Evolutionary conservation across 2,113 vertebrate species (phyloP).

Genomic region (Puffinus mauretanicus): DNA sequence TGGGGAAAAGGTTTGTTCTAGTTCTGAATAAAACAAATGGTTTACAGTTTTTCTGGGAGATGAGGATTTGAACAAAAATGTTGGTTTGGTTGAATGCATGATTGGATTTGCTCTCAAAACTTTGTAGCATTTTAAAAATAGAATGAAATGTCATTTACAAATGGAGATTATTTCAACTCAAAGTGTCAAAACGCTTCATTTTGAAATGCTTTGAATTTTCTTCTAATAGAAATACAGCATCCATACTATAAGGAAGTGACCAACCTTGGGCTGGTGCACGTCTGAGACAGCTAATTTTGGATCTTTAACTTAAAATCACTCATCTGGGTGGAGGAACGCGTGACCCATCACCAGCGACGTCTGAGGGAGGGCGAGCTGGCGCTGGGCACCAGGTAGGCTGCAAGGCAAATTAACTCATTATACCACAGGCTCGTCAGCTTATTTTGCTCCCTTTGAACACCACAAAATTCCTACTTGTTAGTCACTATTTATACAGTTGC

Average conservation of each 20-base stretch:
- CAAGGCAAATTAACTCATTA: conserved; percentile 2
- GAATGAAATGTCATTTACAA: not conserved
- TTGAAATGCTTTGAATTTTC: not conserved
- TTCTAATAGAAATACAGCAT: not conserved
- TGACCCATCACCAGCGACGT: not conserved
- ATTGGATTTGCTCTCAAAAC: not conserved
- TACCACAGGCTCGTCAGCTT: not conserved
- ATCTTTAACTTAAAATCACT: not conserved
- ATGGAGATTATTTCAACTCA: not conserved
- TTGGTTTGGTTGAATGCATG: not conserved
- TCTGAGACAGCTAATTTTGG: not conserved
- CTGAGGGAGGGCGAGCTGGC: not conserved
- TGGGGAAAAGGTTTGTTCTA: not conserved
- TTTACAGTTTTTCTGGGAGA: conserved; percentile 8
- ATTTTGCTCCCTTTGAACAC: conserved; percentile 5
- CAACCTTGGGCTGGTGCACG: not conserved
- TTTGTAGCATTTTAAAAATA: not conserved
- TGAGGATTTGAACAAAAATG: not conserved
- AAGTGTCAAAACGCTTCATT: not conserved
- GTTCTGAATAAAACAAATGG: not conserved
- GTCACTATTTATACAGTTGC: not conserved
- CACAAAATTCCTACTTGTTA: not conserved
- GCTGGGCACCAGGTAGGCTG: conserved; percentile 25
- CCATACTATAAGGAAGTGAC: not conserved
- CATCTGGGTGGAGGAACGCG: not conserved